A percentile compares a stretch with the other conserved stretches of the same genome.
Evolutionary conservation across 2,113 vertebrate genomes (phyloP).

Genomic region (Ictalurus punctatus): DNA sequence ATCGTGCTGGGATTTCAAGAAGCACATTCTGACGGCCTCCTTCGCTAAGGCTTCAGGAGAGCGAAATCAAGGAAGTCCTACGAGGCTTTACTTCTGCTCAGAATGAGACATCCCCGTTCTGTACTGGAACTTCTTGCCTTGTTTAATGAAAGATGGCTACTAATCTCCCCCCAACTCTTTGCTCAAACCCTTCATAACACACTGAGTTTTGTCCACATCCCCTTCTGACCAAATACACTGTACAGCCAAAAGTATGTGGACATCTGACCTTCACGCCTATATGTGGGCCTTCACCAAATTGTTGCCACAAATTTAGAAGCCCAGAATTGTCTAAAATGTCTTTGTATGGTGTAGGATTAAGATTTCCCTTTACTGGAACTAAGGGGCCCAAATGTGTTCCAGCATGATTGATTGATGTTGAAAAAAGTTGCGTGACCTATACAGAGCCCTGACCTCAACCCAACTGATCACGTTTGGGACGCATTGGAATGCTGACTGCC

Average conservation of each 20-base stretch:
- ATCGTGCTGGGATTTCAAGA: neutral
- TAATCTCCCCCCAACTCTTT: neutral
- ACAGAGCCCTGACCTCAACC: neutral
- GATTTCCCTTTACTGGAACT: neutral
- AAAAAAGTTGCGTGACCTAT: neutral
- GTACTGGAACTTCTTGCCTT: constrained; percentile 9
- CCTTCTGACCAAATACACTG: neutral
- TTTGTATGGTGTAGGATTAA: neutral
- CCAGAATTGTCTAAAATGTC: neutral
- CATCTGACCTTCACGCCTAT: neutral
- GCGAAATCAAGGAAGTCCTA: neutral
- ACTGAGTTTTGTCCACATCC: neutral
- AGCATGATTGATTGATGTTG: neutral
- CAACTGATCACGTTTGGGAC: neutral
- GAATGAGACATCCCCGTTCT: constrained; percentile 12
- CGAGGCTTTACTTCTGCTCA: constrained; percentile 7
- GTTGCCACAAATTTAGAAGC: neutral
- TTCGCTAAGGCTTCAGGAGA: constrained; percentile 3
- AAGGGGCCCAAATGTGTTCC: neutral
- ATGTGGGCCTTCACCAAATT: neutral
- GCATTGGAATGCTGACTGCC: neutral
- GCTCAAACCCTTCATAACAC: neutral
- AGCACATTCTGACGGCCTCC: neutral
- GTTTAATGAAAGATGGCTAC: constrained; percentile 24
- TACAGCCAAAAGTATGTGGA: neutral